Percentiles rank a stretch among this genome's conserved stretches.
phyloP scores from a whole-genome alignment of 2,888 invertebrate genomes.

The Anoplius nigerrimus region DNA sequence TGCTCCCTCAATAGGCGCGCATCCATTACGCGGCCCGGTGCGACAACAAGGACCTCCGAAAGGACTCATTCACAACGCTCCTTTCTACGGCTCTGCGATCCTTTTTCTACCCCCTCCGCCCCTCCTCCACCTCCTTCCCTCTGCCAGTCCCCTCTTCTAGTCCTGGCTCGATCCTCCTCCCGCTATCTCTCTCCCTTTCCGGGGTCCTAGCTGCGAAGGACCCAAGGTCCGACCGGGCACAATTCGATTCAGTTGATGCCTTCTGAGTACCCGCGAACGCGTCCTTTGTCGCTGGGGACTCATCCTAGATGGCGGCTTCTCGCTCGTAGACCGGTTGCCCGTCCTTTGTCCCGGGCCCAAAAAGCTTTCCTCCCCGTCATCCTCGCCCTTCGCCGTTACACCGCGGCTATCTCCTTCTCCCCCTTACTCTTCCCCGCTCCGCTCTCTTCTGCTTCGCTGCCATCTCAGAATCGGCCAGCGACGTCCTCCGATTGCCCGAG shows the following conservation, averaged over 20 bases:
- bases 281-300: conserved; percentile 46
- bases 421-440: neutral
- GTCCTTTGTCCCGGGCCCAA: conserved; percentile 42
- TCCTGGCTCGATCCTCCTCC: neutral
- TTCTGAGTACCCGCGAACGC: conserved; percentile 42
- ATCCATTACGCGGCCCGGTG: conserved; percentile 70
- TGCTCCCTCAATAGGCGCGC: conserved; percentile 63
- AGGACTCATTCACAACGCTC: conserved; percentile 46
- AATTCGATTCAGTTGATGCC: conserved; percentile 65
- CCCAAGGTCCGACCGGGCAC: conserved; percentile 58
- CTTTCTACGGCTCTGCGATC: conserved; percentile 28
- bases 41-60: conserved; percentile 59
- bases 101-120: conserved; percentile 10
- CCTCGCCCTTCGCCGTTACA: conserved; percentile 33
- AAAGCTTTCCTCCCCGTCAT: conserved; percentile 37
- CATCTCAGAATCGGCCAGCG: no score
- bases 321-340: conserved; percentile 11
- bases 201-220: conserved; percentile 17
- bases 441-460: neutral
- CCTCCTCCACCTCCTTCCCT: conserved; percentile 3
- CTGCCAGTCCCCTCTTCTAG: conserved; percentile 25
- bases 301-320: conserved; percentile 39
- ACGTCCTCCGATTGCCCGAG: no score
- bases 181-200: conserved; percentile 9
- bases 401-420: conserved; percentile 4